A percentile compares a stretch with the other conserved stretches of the same genome.
Evolutionary conservation across 2,797 vertebrate genomes (phyloP).

Genomic region (Mormyrus proboscirostris): DNA sequence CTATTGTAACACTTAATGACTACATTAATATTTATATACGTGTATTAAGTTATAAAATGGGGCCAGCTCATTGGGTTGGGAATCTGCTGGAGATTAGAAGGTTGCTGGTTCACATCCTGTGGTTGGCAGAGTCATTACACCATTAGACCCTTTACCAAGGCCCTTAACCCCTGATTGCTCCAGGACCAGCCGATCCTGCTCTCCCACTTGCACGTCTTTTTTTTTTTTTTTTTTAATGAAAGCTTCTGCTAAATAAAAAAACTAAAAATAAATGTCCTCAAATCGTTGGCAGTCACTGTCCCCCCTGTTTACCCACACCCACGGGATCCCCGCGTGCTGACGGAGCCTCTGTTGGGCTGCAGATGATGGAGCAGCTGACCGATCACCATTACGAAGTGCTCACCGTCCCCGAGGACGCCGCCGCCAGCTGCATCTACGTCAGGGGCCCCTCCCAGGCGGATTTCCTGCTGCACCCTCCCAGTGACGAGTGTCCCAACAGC

Average conservation of each 20-base stretch:
- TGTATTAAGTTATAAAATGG: background rate
- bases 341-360: background rate
- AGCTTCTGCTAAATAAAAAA: background rate
- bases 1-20: background rate
- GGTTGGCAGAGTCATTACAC: background rate
- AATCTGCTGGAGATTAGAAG: background rate
- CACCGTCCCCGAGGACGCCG: conserved; percentile 72
- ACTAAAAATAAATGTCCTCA: background rate
- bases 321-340: background rate
- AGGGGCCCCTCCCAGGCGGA: conserved; percentile 64
- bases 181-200: background rate
- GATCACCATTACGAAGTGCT: conserved; percentile 83
- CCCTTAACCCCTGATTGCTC: background rate
- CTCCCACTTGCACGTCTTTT: background rate
- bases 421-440: conserved; percentile 79
- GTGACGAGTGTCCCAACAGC: conserved; percentile 76
- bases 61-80: background rate
- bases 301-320: background rate
- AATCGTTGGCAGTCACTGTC: background rate
- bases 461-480: conserved; percentile 75
- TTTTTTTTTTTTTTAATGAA: background rate
- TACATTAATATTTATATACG: background rate
- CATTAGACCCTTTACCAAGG: background rate
- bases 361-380: conserved; percentile 86
- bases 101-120: background rate